Evolutionary conservation across 2,113 vertebrate species (phyloP), one percentile per base, ranked within the genome.

Genomic region (Tylochromis polylepis): DNA sequence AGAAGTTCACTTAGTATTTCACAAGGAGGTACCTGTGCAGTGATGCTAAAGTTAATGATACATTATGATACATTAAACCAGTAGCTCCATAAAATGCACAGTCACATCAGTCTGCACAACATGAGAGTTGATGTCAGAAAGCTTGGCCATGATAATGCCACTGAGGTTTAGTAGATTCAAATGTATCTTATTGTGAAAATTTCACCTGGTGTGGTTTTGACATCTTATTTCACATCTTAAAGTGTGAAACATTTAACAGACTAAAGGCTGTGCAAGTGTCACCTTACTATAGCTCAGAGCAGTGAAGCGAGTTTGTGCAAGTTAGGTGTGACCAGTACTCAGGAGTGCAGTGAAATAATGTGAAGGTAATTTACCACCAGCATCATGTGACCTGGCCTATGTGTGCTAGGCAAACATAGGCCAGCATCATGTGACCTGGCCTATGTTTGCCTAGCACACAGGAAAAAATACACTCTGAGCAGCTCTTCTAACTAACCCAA

Each of bases 211-310:
- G 58, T 60, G 58, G 15, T 4, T 60, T 60, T 60, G 5, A 34
- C 1, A 0, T 18, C 2, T 31, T 18, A 34, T 11, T 11, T 34
- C 29, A 60, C 0, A 31, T 31, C 4, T 60, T 60, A 31, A 60
- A 60, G 31, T 29, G 7, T 29, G 12, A 59, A 29, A 29, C n/a
- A n/a, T n/a, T n/a, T 4, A 24, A 7, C 4, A 59, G 27, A 31
- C 8, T 5, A 31, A 10, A 31, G 58, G 58, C 3, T 31, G 0
- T 1, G 0, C 58, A 34, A 2, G 0, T 60, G 0, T 60, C 15
- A 10, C 58, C 29, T 60, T 34, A 59, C 27, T 59, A 1, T 18
- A 60, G 3, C 29, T 16, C 15, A 31, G 16, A 31, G 58, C 29
- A 34, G 15, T 60, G 5, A 60, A 3, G 58, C 1, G 3, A 31